Evolutionary conservation across 2,113 vertebrate genomes (phyloP).

Genomic region (Thamnophis sirtalis): DNA sequence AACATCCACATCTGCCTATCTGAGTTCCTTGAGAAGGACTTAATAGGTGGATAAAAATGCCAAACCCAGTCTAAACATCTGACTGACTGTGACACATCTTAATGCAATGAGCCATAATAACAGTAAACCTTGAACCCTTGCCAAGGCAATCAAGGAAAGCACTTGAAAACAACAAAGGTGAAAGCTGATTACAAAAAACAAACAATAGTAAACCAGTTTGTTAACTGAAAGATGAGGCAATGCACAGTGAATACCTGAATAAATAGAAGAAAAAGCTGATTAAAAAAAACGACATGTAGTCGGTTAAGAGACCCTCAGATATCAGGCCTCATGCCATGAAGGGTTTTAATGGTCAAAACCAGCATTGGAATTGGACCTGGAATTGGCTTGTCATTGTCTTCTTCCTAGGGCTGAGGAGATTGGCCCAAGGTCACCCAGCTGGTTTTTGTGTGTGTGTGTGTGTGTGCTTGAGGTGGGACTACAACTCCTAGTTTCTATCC

Average conservation of each 20-base stretch:
- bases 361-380: not conserved
- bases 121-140: not conserved
- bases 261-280: not conserved
- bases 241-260: not conserved
- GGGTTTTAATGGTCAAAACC: not conserved
- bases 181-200: not conserved
- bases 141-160: not conserved
- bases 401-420: not conserved
- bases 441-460: not conserved
- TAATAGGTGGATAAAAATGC: not conserved
- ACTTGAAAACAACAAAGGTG: not conserved
- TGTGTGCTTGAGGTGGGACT: not conserved
- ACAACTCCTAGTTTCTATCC: not conserved
- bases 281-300: not conserved
- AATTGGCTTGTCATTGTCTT: not conserved
- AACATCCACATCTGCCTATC: not conserved
- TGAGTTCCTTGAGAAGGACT: not conserved
- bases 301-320: not conserved
- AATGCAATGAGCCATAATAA: not conserved
- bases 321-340: not conserved
- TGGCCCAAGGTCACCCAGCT: not conserved
- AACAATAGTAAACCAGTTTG: not conserved
- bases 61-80: not conserved
- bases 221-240: not conserved
- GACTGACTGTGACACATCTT: not conserved